Base-by-base conservation (phyloP, 2,113 vertebrate species). In the Artemisiospiza belli region DNA sequence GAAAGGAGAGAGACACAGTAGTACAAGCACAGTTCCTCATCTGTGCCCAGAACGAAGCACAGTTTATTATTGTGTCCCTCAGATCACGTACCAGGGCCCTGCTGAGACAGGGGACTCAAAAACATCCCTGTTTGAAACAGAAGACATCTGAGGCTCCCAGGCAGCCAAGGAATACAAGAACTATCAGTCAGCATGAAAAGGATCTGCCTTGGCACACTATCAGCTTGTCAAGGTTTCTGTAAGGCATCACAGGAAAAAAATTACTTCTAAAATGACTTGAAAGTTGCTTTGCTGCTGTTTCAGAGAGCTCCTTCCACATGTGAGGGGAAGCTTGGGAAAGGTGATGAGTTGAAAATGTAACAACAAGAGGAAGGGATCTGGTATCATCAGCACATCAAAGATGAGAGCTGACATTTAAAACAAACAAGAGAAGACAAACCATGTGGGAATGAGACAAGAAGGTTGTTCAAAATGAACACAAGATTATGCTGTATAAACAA, bases 221-320 rank as follows among this genome's bases (percentile, higher is more conserved):
- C 82, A 91, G 41, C 86, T 95, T 83, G 87, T 92, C 91, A 96
- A 80, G 61, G 55, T 86, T 94, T 92, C 90, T 90, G 79, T 77
- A 88, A 95, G 52, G 63, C 72, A 96, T 93, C 87, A 88, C 63
- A 91, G 43, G 22, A 27, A 91, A 80, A 94, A 92, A 90, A 66
- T 73, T 4, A 31, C 51, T 83, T 95, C 86, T 80, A 77, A 94
- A 95, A 89, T 62, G 2, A 91, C 82, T 90, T 87, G 74, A 91
- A 96, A 95, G 93, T 72, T 94, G 51, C 64, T 92, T 96, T 96
- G 85, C 69, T 93, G 68, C 63, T 67, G n/a, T 92, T 94, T 96
- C 77, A 95, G 69, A 90, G 66, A 75, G 28, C 33, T 92, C 61
- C 28, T 90, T 91, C 90, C 88, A 93, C 89, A 94, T 6, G 1